A percentile compares a stretch with the other conserved stretches of the same genome.
phyloP scores from a whole-genome alignment of 2,113 vertebrate species.

The Lepus europaeus region DNA sequence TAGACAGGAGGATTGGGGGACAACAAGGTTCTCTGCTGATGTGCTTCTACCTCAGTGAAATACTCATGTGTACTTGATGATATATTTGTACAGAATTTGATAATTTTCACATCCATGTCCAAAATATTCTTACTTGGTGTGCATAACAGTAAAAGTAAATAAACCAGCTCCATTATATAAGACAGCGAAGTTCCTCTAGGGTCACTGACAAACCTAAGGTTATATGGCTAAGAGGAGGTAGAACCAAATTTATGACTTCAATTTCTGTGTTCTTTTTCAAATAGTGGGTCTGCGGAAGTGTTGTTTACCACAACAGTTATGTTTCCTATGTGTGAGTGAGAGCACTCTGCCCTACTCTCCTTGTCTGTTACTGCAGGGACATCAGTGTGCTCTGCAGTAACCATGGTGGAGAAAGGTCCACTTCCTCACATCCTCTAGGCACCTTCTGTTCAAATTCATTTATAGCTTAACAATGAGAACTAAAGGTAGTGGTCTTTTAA shows the following conservation, averaged over 20 bases:
- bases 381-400: neutral
- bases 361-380: neutral
- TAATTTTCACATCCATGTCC: neutral
- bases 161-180: neutral
- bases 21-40: neutral
- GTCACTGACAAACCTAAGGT: neutral
- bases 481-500: neutral
- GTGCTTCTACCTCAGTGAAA: neutral
- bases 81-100: conserved; percentile 14
- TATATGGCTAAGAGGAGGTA: neutral
- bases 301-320: neutral
- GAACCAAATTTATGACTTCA: neutral
- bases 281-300: neutral
- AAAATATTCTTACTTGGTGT: neutral
- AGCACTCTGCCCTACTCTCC: neutral
- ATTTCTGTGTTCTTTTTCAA: neutral
- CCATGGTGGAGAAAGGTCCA: neutral
- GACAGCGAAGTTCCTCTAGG: no score
- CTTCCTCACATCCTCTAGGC: neutral
- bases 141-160: neutral
- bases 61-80: neutral
- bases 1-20: neutral
- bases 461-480: neutral
- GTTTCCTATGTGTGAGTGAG: neutral
- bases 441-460: neutral